Evolutionary conservation across 2,888 invertebrate genomes (phyloP), one percentile per base, ranked within the genome.

Genomic region (Brenthis ino): DNA sequence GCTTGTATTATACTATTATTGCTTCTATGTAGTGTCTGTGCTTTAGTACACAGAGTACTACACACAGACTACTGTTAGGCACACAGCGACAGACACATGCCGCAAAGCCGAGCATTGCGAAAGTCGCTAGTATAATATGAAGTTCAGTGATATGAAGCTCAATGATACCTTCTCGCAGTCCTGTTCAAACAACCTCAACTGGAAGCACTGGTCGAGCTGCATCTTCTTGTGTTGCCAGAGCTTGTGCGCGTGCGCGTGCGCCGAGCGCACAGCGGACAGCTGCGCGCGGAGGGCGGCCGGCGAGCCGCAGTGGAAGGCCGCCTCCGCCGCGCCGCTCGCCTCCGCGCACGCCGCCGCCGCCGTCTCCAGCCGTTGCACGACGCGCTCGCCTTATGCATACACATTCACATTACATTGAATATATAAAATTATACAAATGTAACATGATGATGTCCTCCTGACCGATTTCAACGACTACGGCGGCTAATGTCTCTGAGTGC

Each of bases 171-270:
- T 99, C 86, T 99, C 98, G 78, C 99, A 99, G 86, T 99, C 99
- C 85, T 98, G 98, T 88, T 99, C 99, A 84, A 99, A 99, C 58
- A 99, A 95, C 63, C 99, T 94, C 78, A 99, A 94, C 86, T 99
- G 99, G 84, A 99, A 98, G 85, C 99, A 98, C 88, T 99, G 99
- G 84, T 99, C 99, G 74, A 99, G 94, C 87, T 98, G 97, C 80
- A 96, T 95, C 84, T 98, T 97, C 85, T 99, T 98, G 80, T 97
- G 97, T 83, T 98, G 98, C 99, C 99, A 99, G 68, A 98, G 93
- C 80, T 98, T 98, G 74, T 98, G 95, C 60, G 99, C 95, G 82
- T 98, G 97, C 83, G 98, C 97, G 81, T 98, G 97, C 0, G 97
- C 97, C 6, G 97, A 96, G 77, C 98, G 97, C 37, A 98, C 96